phyloP scores from a whole-genome alignment of 2,113 vertebrate genomes.

The Anthoscopus minutus region DNA sequence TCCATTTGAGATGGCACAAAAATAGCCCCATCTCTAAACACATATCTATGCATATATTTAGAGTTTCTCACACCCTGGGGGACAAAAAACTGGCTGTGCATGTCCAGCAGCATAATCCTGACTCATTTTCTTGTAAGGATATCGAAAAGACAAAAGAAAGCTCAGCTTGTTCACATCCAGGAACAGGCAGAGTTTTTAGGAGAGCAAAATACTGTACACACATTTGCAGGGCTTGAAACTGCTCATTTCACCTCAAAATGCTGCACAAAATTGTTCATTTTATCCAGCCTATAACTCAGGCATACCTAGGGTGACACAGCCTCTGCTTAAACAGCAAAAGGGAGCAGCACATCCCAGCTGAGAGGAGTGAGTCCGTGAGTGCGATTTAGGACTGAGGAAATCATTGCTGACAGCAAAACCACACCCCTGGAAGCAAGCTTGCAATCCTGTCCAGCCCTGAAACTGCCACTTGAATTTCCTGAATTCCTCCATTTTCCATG shows the following conservation, averaged over 20 bases:
- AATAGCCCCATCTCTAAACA: background rate
- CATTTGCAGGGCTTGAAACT: background rate
- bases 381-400: background rate
- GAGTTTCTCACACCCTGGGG: background rate
- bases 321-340: background rate
- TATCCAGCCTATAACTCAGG: background rate
- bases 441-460: background rate
- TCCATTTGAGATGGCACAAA: background rate
- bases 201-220: background rate
- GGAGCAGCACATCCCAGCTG: background rate
- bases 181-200: background rate
- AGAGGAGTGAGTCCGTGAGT: background rate
- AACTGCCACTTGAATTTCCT: background rate
- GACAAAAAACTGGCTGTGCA: background rate
- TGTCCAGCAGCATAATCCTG: background rate
- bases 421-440: background rate
- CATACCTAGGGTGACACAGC: background rate
- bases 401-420: background rate
- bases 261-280: background rate
- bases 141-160: background rate
- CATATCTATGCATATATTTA: background rate
- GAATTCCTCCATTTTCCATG: constrained; percentile 2
- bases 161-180: background rate
- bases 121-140: background rate
- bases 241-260: background rate